Base-by-base conservation (phyloP, 2,113 vertebrate genomes). In the Otis tarda region DNA sequence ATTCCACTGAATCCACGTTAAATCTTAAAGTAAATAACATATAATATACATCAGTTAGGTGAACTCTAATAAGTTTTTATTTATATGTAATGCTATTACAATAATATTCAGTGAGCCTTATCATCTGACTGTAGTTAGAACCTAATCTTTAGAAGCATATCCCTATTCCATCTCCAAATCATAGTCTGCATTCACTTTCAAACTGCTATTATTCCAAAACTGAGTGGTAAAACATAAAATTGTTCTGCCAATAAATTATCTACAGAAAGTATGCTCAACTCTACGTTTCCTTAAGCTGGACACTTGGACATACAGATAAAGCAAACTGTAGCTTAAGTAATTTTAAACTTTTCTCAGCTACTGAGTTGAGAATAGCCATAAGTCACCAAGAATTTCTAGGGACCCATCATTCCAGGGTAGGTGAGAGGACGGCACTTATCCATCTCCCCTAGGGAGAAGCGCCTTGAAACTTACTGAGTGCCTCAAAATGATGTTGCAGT, bases 11-110 rank as follows among this genome's bases (percentile, higher is more conserved):
- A 53, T 35, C 9, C 68, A 97, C 45, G 5, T 55, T 87, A 78
- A 94, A 96, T 43, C 97, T 97, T 82, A 19, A 91, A 83, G 64
- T 50, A 86, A 89, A 88, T 73, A 93, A 83, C 22, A 59, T 7
- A 43, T 37, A 76, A 22, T 56, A 87, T 24, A 59, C 6, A 23
- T 71, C 27, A 68, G 67, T 83, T 79, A 75, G 45, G 37, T 57
- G 24, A 94, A 83, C 27, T 37, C 12, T 55, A 84, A 13, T 6
- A 68, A 59, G 12, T 6, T 90, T 53, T 77, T 71, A 76, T 30
- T 71, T 83, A 15, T 41, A 49, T 14, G 27, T 28, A 76, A 63
- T 64, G 28, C 24, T 39, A 10, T 71, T 84, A 77, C 19, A 57
- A 41, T 45, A 85, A 41, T 49, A 68, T 28, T 49, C 35, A 65